Conservation (phyloP, 2,888 invertebrate genomes). For the Panzeria rudis region DNA sequence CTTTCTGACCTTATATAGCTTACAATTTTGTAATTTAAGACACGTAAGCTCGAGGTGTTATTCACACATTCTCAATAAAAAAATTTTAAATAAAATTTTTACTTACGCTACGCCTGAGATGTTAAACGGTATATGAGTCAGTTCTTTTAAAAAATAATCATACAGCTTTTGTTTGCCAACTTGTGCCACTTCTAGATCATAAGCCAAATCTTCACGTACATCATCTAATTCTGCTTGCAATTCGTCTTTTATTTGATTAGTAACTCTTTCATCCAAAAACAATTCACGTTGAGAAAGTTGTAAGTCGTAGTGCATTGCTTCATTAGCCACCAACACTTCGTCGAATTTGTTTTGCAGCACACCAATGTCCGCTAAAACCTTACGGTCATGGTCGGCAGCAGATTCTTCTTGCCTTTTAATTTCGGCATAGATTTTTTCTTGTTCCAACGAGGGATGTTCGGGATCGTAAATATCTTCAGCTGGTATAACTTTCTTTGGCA, state of each 20-base stretch:
- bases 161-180: slow-evolving; percentile 87
- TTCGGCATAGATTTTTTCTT: slow-evolving; percentile 88
- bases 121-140: slow-evolving; percentile 87
- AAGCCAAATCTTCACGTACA: slow-evolving; percentile 87
- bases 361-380: slow-evolving; percentile 85
- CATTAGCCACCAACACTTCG: slow-evolving; percentile 85
- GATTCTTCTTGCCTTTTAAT: slow-evolving; percentile 80
- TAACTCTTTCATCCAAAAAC: slow-evolving; percentile 88
- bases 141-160: slow-evolving; percentile 87
- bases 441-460: slow-evolving; percentile 84
- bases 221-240: slow-evolving; percentile 87
- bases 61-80: no score
- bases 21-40: no score
- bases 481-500: slow-evolving; percentile 66
- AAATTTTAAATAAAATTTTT: neutral
- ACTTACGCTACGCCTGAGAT: slow-evolving; percentile 86
- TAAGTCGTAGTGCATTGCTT: slow-evolving; percentile 86
- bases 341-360: slow-evolving; percentile 86
- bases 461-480: slow-evolving; percentile 79
- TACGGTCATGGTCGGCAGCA: slow-evolving; percentile 86
- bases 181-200: slow-evolving; percentile 88
- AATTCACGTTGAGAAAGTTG: slow-evolving; percentile 86
- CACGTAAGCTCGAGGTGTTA: no score
- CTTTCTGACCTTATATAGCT: no score
- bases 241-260: slow-evolving; percentile 86